Conservation (phyloP, 1,140 invertebrate species). For the Scaptomyza graminum region DNA sequence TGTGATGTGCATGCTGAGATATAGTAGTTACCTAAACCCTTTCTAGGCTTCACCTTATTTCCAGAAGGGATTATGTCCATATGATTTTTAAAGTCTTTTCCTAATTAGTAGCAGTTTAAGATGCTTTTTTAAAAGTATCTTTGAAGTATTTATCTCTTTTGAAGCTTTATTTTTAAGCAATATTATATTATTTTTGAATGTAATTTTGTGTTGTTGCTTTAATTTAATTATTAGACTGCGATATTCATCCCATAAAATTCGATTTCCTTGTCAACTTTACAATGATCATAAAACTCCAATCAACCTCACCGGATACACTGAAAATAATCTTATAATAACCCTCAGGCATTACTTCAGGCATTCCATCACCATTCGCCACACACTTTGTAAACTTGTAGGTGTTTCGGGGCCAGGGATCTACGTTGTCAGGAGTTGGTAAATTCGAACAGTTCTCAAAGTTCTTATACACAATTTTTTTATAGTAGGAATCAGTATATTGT, state of each 20-base stretch:
- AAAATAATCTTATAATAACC: conserved; percentile 60
- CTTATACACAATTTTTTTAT: conserved; percentile 44
- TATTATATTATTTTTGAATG: no score
- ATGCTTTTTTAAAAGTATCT: no score
- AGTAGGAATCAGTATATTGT: conserved; percentile 43
- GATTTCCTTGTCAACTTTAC: background rate
- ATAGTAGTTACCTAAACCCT: background rate
- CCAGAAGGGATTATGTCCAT: background rate
- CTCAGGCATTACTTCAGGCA: conserved; percentile 53
- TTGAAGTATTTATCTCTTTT: no score
- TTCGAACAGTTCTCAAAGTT: conserved; percentile 60
- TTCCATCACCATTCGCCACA: conserved; percentile 27
- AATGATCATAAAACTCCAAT: conserved; percentile 26
- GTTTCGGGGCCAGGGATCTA: conserved; percentile 41
- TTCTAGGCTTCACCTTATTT: background rate
- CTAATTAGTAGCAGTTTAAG: no score
- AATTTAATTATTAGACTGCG: no score
- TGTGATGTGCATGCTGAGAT: background rate
- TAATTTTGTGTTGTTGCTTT: no score
- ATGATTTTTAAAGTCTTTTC: no score
- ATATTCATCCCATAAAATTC: background rate
- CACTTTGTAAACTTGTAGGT: conserved; percentile 47
- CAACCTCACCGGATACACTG: conserved; percentile 41
- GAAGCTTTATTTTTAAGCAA: no score
- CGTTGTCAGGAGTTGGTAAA: conserved; percentile 37